These are phyloP conservation scores for Drosophila baimaii DNA, from an alignment of 1,140 invertebrate species.

Conservation along the genomic window DNA sequence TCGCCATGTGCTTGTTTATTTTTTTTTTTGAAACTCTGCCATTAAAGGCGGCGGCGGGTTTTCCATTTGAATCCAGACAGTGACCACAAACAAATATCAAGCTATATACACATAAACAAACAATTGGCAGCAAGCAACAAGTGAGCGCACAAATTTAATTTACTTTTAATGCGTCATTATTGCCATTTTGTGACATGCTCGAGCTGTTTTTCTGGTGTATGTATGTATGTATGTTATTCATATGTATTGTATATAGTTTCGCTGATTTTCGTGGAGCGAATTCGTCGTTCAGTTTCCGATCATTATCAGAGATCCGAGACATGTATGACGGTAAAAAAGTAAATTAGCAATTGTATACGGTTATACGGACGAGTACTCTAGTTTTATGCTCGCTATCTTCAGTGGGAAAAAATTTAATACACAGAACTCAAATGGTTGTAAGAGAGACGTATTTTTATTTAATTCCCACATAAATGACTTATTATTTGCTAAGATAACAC, in stretches of 20 bases:
- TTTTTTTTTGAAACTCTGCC: slow-evolving; percentile 38
- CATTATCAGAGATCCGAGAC: slow-evolving; percentile 19
- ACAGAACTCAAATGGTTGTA: too few species aligned
- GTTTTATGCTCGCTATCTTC: neutral
- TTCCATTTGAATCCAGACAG: slow-evolving; percentile 40
- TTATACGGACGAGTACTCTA: neutral
- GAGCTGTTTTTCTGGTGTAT: slow-evolving; percentile 6
- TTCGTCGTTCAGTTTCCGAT: slow-evolving; percentile 12
- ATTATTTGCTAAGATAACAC: neutral
- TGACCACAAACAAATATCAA: slow-evolving; percentile 36
- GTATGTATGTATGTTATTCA: too few species aligned
- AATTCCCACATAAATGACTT: neutral
- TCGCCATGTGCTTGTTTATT: slow-evolving; percentile 36
- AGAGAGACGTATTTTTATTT: too few species aligned
- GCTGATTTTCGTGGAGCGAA: slow-evolving; percentile 7
- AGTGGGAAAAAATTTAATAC: neutral
- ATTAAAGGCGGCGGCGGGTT: slow-evolving; percentile 56
- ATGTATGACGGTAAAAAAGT: slow-evolving; percentile 7
- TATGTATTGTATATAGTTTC: neutral
- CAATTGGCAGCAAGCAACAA: slow-evolving; percentile 57
- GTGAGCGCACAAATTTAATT: slow-evolving; percentile 66
- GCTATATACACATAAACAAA: slow-evolving; percentile 33
- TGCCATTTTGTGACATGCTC: slow-evolving; percentile 49
- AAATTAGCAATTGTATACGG: neutral
- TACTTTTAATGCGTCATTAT: slow-evolving; percentile 74